A percentile compares a stretch with the other conserved stretches of the same genome.
phyloP scores from a whole-genome alignment of 1,140 invertebrate genomes.

The Trichonephila inaurata region DNA sequence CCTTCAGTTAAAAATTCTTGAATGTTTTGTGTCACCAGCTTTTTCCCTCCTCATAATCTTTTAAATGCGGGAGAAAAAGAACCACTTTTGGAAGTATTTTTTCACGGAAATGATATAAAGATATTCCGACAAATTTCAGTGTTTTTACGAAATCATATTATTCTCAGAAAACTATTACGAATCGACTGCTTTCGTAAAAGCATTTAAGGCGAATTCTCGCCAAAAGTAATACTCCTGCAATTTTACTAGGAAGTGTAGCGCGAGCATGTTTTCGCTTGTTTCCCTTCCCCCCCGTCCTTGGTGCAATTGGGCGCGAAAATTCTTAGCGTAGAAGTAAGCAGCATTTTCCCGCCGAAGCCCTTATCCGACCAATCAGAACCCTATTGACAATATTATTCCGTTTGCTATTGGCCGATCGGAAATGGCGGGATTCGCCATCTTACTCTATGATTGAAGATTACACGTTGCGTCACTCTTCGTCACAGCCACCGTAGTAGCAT shows the following conservation, averaged over 20 bases:
- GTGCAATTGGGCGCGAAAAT: constrained; percentile 11
- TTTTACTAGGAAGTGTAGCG: constrained; percentile 15
- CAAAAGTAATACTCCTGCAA: background rate
- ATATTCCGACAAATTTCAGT: no score
- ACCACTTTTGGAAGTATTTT: no score
- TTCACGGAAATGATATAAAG: no score
- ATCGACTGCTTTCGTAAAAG: background rate
- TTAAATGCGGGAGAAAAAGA: no score
- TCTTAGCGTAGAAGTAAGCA: background rate
- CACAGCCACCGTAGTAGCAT: background rate
- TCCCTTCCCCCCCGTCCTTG: constrained; percentile 12
- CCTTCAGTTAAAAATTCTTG: no score
- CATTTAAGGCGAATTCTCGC: background rate
- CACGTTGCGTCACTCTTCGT: background rate
- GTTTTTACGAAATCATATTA: no score
- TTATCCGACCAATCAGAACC: background rate
- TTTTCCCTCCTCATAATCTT: no score
- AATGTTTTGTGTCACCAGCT: no score
- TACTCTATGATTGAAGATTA: background rate
- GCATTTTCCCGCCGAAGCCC: background rate
- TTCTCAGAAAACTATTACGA: no score
- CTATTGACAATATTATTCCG: background rate
- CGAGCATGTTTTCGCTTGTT: background rate
- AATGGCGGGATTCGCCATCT: background rate
- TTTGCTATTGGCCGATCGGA: background rate